A percentile compares a stretch with the other conserved stretches of the same genome.
Evolutionary conservation across 1,140 invertebrate genomes (phyloP).

Genomic region (Belonocnema kinseyi): DNA sequence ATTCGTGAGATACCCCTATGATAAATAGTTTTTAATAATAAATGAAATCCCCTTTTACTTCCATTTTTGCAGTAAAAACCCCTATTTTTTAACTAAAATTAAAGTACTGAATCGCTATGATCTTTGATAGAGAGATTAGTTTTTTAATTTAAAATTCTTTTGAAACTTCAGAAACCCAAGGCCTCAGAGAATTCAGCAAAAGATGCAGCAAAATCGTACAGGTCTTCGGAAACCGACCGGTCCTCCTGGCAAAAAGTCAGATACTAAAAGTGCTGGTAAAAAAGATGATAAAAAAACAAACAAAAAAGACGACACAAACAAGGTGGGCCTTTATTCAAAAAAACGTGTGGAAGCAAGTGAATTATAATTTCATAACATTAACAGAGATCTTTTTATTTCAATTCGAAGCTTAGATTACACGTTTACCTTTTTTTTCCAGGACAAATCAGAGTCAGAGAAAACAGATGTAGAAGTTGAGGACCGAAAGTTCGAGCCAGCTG

Average conservation of each 20-base stretch:
- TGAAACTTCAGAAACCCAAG: conserved; percentile 60
- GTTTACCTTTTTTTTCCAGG: conserved; percentile 59
- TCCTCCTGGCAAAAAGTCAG: conserved; percentile 60
- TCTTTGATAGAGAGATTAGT: not conserved
- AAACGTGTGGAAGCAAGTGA: not conserved
- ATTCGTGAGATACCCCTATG: no score
- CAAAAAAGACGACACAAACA: conserved; percentile 70
- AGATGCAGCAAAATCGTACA: conserved; percentile 71
- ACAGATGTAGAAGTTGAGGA: conserved; percentile 85
- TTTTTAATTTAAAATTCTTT: conserved; percentile 27
- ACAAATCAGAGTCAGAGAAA: conserved; percentile 81
- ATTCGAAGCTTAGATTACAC: conserved; percentile 35
- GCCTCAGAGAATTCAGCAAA: conserved; percentile 71
- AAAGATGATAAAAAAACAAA: conserved; percentile 78
- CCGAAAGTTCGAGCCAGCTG: conserved; percentile 92
- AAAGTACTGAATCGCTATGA: no score
- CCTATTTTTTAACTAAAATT: no score
- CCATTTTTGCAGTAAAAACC: no score
- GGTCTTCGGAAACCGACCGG: conserved; percentile 69
- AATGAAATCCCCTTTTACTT: no score
- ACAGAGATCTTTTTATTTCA: not conserved
- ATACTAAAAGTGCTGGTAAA: conserved; percentile 74
- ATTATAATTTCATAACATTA: not conserved
- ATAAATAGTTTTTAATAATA: no score
- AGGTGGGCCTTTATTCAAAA: conserved; percentile 51